A percentile compares a stretch with the other conserved stretches of the same genome.
Evolutionary conservation across 2,888 invertebrate species (phyloP).

Genomic region (Lottia scabra): DNA sequence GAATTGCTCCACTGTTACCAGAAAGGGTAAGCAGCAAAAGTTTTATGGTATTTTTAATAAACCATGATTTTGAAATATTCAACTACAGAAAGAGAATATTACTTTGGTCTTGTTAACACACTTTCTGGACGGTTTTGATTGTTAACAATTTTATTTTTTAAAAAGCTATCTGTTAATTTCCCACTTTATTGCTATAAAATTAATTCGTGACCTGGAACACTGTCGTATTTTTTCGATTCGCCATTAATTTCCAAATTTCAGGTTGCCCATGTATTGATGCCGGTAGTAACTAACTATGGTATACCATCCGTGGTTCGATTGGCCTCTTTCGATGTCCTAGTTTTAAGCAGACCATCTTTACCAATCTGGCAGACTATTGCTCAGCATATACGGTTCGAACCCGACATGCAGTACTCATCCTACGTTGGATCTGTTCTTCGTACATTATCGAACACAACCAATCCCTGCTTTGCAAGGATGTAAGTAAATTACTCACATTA

Average conservation of each 20-base stretch:
- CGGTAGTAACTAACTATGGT: constrained; percentile 58
- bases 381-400: constrained; percentile 38
- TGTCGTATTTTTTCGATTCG: too few relatives aligned
- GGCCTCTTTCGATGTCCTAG: constrained; percentile 60
- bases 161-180: too few relatives aligned
- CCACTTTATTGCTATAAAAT: too few relatives aligned
- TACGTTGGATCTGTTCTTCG: constrained; percentile 41
- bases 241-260: too few relatives aligned
- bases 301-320: constrained; percentile 63
- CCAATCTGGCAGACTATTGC: constrained; percentile 67
- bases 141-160: too few relatives aligned
- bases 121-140: too few relatives aligned
- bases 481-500: too few relatives aligned
- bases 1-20: constrained; percentile 35
- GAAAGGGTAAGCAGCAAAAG: constrained; percentile 6
- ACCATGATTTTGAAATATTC: not conserved
- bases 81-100: too few relatives aligned
- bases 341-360: constrained; percentile 52
- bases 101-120: too few relatives aligned
- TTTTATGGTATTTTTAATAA: not conserved
- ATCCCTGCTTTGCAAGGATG: constrained; percentile 29
- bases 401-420: constrained; percentile 43
- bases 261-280: constrained; percentile 35
- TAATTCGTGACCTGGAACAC: too few relatives aligned
- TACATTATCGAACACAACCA: constrained; percentile 38